phyloP scores from a whole-genome alignment of 2,888 invertebrate genomes.

The Chloroclysta siterata region DNA sequence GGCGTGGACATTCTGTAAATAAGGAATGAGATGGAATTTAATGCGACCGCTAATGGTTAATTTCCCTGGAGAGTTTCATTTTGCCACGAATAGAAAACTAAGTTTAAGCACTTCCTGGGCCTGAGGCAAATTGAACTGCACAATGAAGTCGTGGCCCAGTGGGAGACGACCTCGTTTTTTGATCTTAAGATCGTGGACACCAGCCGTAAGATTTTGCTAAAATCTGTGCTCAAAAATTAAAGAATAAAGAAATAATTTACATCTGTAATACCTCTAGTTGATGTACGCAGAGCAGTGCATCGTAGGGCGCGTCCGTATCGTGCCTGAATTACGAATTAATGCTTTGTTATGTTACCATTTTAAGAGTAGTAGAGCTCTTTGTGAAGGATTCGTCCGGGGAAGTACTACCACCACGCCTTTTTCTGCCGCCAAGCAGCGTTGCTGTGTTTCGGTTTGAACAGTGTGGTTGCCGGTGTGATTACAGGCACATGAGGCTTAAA shows the following conservation, averaged over 20 bases:
- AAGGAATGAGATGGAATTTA: slow-evolving; percentile 70
- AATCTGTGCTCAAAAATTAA: not conserved
- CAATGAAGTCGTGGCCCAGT: slow-evolving; percentile 10
- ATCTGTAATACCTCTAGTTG: no score
- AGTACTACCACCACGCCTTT: no score
- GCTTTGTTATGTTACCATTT: no score
- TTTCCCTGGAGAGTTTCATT: slow-evolving; percentile 75
- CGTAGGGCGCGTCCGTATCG: no score
- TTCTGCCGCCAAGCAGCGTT: no score
- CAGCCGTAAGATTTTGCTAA: not conserved
- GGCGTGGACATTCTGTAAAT: slow-evolving; percentile 52
- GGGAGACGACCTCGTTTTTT: slow-evolving; percentile 1
- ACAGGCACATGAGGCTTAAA: no score
- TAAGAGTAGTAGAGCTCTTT: no score
- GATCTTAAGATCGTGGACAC: slow-evolving; percentile 3
- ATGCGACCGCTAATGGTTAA: slow-evolving; percentile 73
- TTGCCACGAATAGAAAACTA: slow-evolving; percentile 60
- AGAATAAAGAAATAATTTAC: not conserved
- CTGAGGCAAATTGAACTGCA: slow-evolving; percentile 46
- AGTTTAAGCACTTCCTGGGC: slow-evolving; percentile 53
- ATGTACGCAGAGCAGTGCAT: no score
- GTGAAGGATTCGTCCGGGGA: no score
- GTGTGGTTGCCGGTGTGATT: no score
- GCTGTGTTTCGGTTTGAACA: no score
- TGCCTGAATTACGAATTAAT: no score